A percentile compares a stretch with the other conserved stretches of the same genome.
Evolutionary conservation across 1,140 invertebrate species (phyloP).

Genomic region (Anadara kagoshimensis): DNA sequence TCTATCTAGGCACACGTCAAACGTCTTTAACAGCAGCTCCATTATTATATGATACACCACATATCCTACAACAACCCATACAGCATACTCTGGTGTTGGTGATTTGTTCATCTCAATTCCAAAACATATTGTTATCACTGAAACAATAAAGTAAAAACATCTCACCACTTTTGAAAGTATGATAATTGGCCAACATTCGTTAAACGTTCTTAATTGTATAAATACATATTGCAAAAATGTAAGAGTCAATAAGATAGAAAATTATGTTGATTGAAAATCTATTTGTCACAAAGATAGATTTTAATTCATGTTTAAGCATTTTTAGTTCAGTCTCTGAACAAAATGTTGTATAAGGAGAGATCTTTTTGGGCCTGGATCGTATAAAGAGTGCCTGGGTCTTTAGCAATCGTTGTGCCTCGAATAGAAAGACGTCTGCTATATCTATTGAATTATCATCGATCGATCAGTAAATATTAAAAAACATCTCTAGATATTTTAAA

Average conservation of each 20-base stretch:
- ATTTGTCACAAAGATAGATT: background rate
- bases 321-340: too few species aligned
- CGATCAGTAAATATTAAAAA: too few species aligned
- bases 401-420: too few species aligned
- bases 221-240: background rate
- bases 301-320: too few species aligned
- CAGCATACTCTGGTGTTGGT: constrained; percentile 87
- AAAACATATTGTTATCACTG: constrained; percentile 94
- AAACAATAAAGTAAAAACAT: constrained; percentile 12
- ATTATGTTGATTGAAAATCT: background rate
- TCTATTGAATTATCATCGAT: too few species aligned
- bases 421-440: too few species aligned
- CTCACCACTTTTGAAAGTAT: background rate
- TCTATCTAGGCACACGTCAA: constrained; percentile 15
- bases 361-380: too few species aligned
- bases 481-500: too few species aligned
- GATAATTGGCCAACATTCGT: background rate
- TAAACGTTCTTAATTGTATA: background rate
- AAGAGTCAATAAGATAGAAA: background rate
- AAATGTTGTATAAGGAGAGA: too few species aligned
- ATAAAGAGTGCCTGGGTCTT: too few species aligned
- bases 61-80: constrained; percentile 89
- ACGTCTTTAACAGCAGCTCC: constrained; percentile 83
- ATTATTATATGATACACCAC: constrained; percentile 91
- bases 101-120: constrained; percentile 88